Evolutionary conservation across 1,140 invertebrate species (phyloP).

Genomic region (Whitmania pigra): DNA sequence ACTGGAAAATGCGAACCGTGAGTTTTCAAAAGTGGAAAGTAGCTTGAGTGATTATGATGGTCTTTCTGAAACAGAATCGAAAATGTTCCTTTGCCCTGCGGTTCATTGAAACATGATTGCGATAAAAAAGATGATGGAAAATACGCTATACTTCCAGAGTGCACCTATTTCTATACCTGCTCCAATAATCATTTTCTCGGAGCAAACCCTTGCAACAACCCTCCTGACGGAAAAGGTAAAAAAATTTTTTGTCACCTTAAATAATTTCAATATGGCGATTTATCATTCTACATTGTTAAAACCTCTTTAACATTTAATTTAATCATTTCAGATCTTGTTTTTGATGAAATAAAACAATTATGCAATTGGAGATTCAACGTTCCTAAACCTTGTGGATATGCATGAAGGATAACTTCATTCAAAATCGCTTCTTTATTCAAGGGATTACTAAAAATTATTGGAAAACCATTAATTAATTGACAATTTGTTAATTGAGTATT

Average conservation of each 20-base stretch:
- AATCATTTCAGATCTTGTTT: neutral
- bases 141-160: neutral
- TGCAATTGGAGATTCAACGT: slow-evolving; percentile 1
- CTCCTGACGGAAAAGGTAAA: neutral
- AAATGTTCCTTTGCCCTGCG: neutral
- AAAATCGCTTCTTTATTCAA: no score
- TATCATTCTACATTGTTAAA: no score
- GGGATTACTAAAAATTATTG: no score
- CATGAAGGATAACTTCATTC: no score
- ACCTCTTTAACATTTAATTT: no score
- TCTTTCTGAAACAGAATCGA: neutral
- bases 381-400: neutral
- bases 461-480: no score
- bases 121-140: neutral
- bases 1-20: slow-evolving; percentile 11
- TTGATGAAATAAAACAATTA: neutral
- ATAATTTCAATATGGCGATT: no score
- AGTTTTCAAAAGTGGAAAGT: neutral
- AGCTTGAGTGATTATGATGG: neutral
- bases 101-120: neutral
- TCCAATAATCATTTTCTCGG: neutral
- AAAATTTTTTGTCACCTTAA: no score
- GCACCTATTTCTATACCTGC: slow-evolving; percentile 9
- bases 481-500: no score
- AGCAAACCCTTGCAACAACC: slow-evolving; percentile 15